Evolutionary conservation across 2,888 invertebrate genomes (phyloP).

Genomic region (Onthophagus sagittarius): DNA sequence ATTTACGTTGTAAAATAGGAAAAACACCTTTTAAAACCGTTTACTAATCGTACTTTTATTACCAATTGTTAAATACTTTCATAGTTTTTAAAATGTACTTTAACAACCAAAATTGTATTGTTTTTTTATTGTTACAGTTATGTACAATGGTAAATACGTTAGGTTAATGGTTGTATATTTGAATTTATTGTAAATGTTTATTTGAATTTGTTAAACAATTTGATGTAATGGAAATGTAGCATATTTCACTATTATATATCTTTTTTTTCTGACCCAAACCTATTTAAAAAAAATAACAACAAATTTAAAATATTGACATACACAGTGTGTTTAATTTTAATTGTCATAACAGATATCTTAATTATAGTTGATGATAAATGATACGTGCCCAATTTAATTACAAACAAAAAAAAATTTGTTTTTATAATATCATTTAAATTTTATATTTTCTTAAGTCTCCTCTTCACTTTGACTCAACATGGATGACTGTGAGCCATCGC

Average conservation of each 20-base stretch:
- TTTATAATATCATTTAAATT: too few species aligned
- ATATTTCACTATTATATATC: neutral
- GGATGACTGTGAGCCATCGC: too few species aligned
- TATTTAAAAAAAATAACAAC: too few species aligned
- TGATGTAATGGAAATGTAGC: conserved; percentile 14
- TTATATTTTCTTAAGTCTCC: too few species aligned
- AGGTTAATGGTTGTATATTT: conserved; percentile 24
- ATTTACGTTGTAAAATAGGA: neutral
- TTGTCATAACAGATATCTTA: too few species aligned
- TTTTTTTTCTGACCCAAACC: too few species aligned
- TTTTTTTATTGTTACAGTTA: neutral
- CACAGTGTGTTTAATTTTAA: too few species aligned
- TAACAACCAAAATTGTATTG: neutral
- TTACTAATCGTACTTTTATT: neutral
- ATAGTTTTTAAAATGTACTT: neutral
- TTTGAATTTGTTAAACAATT: conserved; percentile 20
- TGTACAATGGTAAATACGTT: neutral
- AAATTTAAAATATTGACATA: too few species aligned
- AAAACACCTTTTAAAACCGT: neutral
- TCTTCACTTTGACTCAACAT: too few species aligned
- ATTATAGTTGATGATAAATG: too few species aligned
- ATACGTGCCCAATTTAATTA: too few species aligned
- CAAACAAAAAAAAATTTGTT: too few species aligned
- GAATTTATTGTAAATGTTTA: conserved; percentile 24
- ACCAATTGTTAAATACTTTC: neutral